Base-by-base conservation (phyloP, 2,113 vertebrate genomes). In the Capreolus pygargus region DNA sequence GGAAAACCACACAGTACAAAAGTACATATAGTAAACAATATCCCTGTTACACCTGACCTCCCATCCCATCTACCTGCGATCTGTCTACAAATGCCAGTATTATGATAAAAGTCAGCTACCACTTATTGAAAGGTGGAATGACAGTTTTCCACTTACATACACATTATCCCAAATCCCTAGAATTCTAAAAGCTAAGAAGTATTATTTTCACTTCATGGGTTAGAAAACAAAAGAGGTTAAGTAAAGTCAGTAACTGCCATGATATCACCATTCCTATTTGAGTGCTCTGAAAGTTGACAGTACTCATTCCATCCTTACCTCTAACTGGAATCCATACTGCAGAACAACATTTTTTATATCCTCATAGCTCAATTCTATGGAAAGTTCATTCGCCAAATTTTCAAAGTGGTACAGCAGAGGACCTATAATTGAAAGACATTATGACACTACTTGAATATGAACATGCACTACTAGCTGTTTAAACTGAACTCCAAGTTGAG, bases 351-450 rank as follows among this genome's bases (percentile, higher is more conserved):
- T 99, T 98, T 99, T 99, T 95, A 99, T 99, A 98, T 99, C 99
- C 97, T 99, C 99, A 0, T 99, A 99, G 98, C 99, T 99, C 93
- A 99, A 99, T 98, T 99, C 99, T 98, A 99, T 99, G 85, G 99
- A 99, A 96, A 99, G 99, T 98, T 99, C 99, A 97, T 99, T 99
- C 98, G 99, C 99, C 99, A 99, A 98, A 98, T 99, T 99, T 99
- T 99, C 99, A 98, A 99, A 99, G 98, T 99, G 99, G 98, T 99
- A 99, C 76, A 99, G 98, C 55, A 99, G 99, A 70, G 99, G 99
- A 97, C 99, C 99, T 99, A 95, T 25, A 96, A 95, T 45, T 98
- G 79, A 98, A 97, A 96, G 45, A 98, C 33, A 96, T 13, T 97
- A 36, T 85, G 14, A 89, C 95, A 92, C 94, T 67, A 84, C 25